Evolutionary conservation across 2,888 invertebrate genomes (phyloP).

Genomic region (Alloscopus bannaensis): DNA sequence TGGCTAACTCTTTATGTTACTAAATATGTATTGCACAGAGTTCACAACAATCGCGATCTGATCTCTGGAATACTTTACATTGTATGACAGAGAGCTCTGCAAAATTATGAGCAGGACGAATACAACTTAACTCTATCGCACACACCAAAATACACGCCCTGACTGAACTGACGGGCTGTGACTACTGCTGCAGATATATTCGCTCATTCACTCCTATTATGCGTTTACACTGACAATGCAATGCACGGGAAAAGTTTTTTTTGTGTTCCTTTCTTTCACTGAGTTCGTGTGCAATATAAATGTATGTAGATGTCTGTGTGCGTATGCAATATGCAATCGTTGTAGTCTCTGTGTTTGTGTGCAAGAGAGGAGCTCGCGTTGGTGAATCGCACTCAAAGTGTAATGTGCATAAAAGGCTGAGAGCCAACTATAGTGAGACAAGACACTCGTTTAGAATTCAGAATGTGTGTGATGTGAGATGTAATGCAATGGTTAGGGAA

Average conservation of each 20-base stretch:
- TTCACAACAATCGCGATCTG: too few species aligned
- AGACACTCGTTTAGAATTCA: constrained; percentile 48
- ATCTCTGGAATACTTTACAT: too few species aligned
- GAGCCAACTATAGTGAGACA: constrained; percentile 30
- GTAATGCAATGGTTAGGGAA: constrained; percentile 59
- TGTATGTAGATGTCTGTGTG: constrained; percentile 43
- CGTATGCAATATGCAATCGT: constrained; percentile 52
- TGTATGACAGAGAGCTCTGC: too few species aligned
- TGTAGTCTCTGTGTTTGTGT: too few species aligned
- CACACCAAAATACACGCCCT: constrained; percentile 61
- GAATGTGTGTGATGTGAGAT: constrained; percentile 47
- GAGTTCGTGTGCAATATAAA: background rate
- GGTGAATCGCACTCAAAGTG: constrained; percentile 13
- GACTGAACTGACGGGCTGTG: constrained; percentile 51
- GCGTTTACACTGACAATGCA: background rate
- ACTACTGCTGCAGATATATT: constrained; percentile 49
- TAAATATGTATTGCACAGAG: too few species aligned
- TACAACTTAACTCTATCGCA: constrained; percentile 21
- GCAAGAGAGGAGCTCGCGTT: background rate
- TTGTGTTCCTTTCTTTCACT: constrained; percentile 13
- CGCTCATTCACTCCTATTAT: constrained; percentile 16
- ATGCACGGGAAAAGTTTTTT: constrained; percentile 17
- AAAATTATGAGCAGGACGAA: constrained; percentile 18
- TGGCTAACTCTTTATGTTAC: too few species aligned
- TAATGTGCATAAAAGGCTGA: constrained; percentile 9